These are phyloP conservation scores for Octodon degus DNA, from an alignment of 2,113 vertebrate genomes.

Conservation along the genomic window DNA sequence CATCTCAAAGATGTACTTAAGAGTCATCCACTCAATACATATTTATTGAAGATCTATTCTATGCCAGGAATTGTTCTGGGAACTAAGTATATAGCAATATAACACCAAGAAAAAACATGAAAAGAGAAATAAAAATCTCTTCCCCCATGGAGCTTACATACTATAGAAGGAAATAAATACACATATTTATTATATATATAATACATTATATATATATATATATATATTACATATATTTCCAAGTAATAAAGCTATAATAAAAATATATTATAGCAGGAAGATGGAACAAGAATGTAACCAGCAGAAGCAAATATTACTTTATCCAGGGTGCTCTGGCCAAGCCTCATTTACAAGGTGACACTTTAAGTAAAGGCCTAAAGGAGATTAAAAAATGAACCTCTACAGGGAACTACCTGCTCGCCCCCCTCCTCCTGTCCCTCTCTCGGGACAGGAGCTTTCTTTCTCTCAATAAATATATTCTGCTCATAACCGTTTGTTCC, in stretches of 20 bases:
- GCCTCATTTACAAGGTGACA: conserved; percentile 25
- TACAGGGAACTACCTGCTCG: too few species aligned
- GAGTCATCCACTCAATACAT: conserved; percentile 5
- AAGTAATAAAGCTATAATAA: conserved; percentile 23
- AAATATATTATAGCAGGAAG: conserved; percentile 16
- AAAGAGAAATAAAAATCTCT: background rate
- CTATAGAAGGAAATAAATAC: background rate
- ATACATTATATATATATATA: too few species aligned
- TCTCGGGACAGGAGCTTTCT: too few species aligned
- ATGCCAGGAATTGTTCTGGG: background rate
- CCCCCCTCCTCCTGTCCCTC: too few species aligned
- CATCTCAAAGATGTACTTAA: background rate
- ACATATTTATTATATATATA: too few species aligned
- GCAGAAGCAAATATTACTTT: background rate
- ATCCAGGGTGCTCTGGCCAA: background rate
- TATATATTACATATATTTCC: background rate
- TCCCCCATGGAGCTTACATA: background rate
- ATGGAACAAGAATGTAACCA: background rate
- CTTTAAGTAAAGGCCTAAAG: background rate
- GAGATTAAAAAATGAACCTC: conserved; percentile 37
- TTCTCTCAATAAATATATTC: too few species aligned
- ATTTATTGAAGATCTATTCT: background rate
- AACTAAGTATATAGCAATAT: background rate
- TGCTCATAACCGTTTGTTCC: too few species aligned
- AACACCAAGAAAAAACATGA: background rate